Conservation (phyloP, 2,888 invertebrate species). For the Dascillus cervinus region DNA sequence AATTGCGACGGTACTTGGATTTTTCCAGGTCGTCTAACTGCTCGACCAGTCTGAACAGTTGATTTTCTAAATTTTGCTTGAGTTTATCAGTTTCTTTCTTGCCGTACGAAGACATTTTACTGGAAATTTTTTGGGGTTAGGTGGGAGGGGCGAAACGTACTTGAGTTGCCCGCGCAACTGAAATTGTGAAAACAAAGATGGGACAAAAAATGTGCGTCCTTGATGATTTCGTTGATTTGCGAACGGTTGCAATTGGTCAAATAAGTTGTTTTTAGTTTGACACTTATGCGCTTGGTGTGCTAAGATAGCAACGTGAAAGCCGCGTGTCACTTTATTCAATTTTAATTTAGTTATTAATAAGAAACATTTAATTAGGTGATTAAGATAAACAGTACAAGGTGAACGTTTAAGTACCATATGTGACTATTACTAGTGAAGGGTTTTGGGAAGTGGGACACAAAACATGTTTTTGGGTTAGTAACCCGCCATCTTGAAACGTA, state of each 20-base stretch:
- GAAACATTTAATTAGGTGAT: conserved; percentile 35
- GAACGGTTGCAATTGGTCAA: too few species aligned
- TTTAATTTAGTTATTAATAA: conserved; percentile 36
- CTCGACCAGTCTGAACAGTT: conserved; percentile 58
- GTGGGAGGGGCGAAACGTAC: too few species aligned
- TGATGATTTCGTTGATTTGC: too few species aligned
- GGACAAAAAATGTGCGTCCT: too few species aligned
- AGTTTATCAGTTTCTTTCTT: conserved; percentile 55
- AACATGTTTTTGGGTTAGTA: conserved; percentile 42
- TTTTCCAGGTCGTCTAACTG: conserved; percentile 64
- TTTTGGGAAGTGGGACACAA: conserved; percentile 21
- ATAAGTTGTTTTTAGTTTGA: conserved; percentile 27
- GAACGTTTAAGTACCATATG: conserved; percentile 20
- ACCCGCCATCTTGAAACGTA: conserved; percentile 43
- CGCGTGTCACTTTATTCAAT: conserved; percentile 44
- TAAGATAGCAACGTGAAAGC: conserved; percentile 43
- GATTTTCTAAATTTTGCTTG: conserved; percentile 57
- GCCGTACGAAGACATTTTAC: conserved; percentile 47
- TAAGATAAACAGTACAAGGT: conserved; percentile 20
- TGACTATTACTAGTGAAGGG: conserved; percentile 15
- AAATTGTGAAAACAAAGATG: too few species aligned
- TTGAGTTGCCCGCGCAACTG: too few species aligned
- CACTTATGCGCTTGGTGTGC: conserved; percentile 35
- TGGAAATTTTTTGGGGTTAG: conserved; percentile 21
- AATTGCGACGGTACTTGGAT: too few species aligned